Conservation (phyloP, 1,140 invertebrate species). For the Brachionus calyciflorus region DNA sequence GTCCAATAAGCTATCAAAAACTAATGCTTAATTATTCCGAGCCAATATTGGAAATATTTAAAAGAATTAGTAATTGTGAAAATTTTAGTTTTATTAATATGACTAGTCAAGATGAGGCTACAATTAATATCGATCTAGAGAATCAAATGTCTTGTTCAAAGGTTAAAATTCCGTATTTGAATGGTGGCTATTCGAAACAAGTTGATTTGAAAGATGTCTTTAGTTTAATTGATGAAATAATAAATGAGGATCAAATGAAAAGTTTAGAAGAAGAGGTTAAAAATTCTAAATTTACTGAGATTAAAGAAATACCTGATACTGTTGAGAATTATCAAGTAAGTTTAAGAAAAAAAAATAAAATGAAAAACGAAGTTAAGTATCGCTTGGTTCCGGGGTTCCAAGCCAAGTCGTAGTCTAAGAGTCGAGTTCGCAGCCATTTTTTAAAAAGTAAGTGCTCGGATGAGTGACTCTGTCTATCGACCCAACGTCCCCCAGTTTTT, state of each 20-base stretch:
- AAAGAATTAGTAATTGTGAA: not conserved
- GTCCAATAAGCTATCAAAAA: not conserved
- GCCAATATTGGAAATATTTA: not conserved
- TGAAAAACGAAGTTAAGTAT: no score
- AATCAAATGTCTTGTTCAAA: not conserved
- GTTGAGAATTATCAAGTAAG: constrained; percentile 1
- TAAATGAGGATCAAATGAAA: not conserved
- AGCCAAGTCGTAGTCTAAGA: no score
- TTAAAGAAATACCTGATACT: not conserved
- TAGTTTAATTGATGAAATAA: not conserved
- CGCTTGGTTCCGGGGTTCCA: no score
- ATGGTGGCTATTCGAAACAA: not conserved
- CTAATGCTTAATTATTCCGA: not conserved
- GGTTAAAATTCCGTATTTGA: not conserved
- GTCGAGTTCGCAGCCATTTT: no score
- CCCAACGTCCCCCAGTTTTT: no score
- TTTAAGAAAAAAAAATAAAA: not conserved
- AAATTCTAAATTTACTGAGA: not conserved
- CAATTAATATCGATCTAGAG: not conserved
- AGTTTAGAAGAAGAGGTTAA: not conserved
- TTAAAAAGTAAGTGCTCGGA: no score
- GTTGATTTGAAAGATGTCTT: not conserved
- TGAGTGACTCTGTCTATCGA: no score
- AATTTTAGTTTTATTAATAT: not conserved
- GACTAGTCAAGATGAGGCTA: not conserved